A percentile compares a stretch with the other conserved stretches of the same genome.
These are phyloP conservation scores for Anthophora plumipes DNA, from an alignment of 2,888 invertebrate genomes.

Conservation along the genomic window DNA sequence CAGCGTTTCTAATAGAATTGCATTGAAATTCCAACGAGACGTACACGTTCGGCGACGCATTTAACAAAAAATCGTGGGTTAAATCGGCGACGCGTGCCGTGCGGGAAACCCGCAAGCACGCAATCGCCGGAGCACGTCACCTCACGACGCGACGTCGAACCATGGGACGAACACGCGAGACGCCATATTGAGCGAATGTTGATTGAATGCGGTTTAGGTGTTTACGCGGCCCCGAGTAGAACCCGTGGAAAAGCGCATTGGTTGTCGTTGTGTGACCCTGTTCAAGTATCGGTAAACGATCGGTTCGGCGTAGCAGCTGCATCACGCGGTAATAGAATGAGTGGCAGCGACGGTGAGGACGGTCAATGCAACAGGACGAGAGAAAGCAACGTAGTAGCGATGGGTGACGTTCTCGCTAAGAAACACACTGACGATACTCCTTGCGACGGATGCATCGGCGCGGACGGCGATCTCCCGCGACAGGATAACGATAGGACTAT, in stretches of 20 bases:
- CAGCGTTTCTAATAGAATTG: accelerated
- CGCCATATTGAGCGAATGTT: constrained; percentile 81
- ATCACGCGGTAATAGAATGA: constrained; percentile 69
- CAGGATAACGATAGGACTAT: constrained; percentile 62
- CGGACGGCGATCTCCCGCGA: constrained; percentile 31
- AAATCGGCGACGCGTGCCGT: not conserved
- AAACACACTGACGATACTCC: constrained; percentile 61
- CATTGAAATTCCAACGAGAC: not conserved
- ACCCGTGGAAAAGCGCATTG: constrained; percentile 61
- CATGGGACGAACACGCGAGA: constrained; percentile 57
- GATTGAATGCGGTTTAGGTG: constrained; percentile 77
- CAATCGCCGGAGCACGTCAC: constrained; percentile 44
- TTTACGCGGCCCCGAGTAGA: constrained; percentile 75
- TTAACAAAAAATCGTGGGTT: constrained; percentile 7
- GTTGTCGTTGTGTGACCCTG: constrained; percentile 43
- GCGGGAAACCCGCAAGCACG: constrained; percentile 12
- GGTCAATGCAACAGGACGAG: constrained; percentile 74
- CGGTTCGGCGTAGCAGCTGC: constrained; percentile 27
- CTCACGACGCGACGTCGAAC: constrained; percentile 33
- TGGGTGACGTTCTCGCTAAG: constrained; percentile 83
- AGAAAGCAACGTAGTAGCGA: constrained; percentile 76
- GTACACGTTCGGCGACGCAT: not conserved
- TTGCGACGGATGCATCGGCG: constrained; percentile 34
- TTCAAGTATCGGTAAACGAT: constrained; percentile 31
- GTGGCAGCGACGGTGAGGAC: constrained; percentile 74